phyloP scores from a whole-genome alignment of 1,140 invertebrate species.

The Atta colombica region DNA sequence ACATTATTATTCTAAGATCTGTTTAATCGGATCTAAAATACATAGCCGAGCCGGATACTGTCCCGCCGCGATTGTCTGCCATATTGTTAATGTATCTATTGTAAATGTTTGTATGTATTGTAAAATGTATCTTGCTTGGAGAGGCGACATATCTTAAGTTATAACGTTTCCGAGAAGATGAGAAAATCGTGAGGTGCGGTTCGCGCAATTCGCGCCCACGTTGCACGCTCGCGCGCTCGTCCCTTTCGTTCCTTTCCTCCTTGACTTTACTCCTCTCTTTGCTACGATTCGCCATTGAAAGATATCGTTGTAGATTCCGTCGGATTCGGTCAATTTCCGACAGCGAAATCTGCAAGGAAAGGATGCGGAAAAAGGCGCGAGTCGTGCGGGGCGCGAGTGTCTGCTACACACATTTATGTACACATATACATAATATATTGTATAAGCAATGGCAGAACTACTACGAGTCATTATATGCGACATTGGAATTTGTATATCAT shows the following conservation, averaged over 20 bases:
- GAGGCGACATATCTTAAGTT: constrained; percentile 84
- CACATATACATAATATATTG: constrained; percentile 80
- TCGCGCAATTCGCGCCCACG: constrained; percentile 68
- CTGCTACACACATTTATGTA: constrained; percentile 79
- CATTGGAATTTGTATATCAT: constrained; percentile 85
- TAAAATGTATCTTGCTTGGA: constrained; percentile 85
- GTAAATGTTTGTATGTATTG: constrained; percentile 86
- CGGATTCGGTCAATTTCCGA: background rate
- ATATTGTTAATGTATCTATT: constrained; percentile 83
- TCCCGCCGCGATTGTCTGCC: constrained; percentile 63
- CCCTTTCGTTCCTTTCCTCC: constrained; percentile 53
- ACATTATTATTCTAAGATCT: background rate
- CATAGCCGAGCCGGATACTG: constrained; percentile 30
- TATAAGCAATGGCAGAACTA: constrained; percentile 83
- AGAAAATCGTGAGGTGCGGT: constrained; percentile 52
- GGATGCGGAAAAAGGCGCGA: constrained; percentile 11
- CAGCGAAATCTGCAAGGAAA: constrained; percentile 19
- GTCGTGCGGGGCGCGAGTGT: constrained; percentile 57
- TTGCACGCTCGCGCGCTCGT: constrained; percentile 58
- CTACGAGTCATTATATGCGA: constrained; percentile 82
- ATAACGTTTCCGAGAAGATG: constrained; percentile 72
- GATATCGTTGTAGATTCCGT: background rate
- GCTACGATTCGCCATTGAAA: background rate
- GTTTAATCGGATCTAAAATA: background rate
- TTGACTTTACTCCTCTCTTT: constrained; percentile 20